These are phyloP conservation scores for Littorina saxatilis DNA, from an alignment of 1,140 invertebrate genomes.

Conservation along the genomic window DNA sequence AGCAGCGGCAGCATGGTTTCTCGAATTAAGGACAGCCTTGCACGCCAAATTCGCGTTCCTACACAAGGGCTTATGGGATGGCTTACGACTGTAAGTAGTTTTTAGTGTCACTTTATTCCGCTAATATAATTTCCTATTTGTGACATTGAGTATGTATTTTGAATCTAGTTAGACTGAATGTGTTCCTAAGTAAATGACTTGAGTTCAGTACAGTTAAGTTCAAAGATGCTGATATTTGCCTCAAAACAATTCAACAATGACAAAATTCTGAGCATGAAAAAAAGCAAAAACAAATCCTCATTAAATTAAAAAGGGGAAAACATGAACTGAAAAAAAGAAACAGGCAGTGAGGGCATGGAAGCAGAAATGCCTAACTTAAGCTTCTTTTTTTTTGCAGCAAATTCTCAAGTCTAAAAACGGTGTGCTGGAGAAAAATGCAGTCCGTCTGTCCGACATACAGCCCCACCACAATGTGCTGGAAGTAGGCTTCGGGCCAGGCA, in stretches of 20 bases:
- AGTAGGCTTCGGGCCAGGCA: slow-evolving; percentile 62
- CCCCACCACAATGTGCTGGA: slow-evolving; percentile 59
- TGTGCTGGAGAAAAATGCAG: slow-evolving; percentile 52
- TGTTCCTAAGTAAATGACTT: no score
- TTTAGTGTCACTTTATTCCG: not conserved
- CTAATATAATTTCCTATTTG: not conserved
- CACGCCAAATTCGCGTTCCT: not conserved
- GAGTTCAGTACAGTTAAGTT: no score
- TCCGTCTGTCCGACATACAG: slow-evolving; percentile 49
- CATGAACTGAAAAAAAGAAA: not conserved
- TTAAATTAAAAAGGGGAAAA: not conserved
- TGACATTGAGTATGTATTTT: not conserved
- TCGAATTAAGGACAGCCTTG: not conserved
- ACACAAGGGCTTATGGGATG: not conserved
- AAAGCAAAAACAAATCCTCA: not conserved
- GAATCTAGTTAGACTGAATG: no score
- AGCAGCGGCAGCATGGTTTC: not conserved
- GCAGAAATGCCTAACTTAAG: not conserved
- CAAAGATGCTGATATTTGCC: no score
- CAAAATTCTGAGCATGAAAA: no score
- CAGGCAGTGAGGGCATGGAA: not conserved
- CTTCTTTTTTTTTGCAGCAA: slow-evolving; percentile 32
- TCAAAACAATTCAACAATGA: no score
- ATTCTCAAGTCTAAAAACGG: slow-evolving; percentile 41
- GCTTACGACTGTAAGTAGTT: not conserved